Base-by-base conservation (phyloP, 2,888 invertebrate species). In the Drosophila suboccidentalis region DNA sequence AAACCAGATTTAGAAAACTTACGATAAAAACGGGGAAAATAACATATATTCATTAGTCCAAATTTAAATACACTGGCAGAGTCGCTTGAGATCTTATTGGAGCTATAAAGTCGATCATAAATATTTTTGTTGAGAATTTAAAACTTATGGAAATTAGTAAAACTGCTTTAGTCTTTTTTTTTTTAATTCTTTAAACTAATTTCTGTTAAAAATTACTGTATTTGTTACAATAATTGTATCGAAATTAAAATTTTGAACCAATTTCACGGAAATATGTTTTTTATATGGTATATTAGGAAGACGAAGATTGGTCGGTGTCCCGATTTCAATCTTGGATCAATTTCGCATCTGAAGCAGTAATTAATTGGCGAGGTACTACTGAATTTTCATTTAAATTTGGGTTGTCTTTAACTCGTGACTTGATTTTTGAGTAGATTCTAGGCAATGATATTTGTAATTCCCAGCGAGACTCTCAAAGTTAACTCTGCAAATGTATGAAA, bases 31-130 rank as follows among this genome's bases (percentile, higher is more conserved):
- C 22, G 10, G 38, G 22, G 11, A 32, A 6, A 60, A 41, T 29
- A 59, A 69, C 50, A 59, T 11, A 38, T 51, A 62, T 39, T 46
- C 17, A 1, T 32, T 15, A 2, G 15, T 15, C 55, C 5, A 38
- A 47, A 22, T 17, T 47, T 19, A 11, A 15, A 64, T 32, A 61
- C 61, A 69, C 41, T 69, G 62, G 76, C 64, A 62, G 41, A 78
- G 57, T 11, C 17, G 15, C 22, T 57, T 8, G 46, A 34, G 36
- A 13, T 26, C 22, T 50, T n/a, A 49, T 15, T 15, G 15, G 17
- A 39, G 13, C 22, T 22, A 13, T 3, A 41, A 10, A 41, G 8
- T 10, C 10, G 6, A 9, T n/a, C 17, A n/a, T 38, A 5, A 39
- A 8, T 15, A 39, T n/a, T 39, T 8, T 15, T 8, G 15, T 8